Evolutionary conservation across 2,888 invertebrate genomes (phyloP), one percentile per base, ranked within the genome.

Genomic region (Bellardia pandia): DNA sequence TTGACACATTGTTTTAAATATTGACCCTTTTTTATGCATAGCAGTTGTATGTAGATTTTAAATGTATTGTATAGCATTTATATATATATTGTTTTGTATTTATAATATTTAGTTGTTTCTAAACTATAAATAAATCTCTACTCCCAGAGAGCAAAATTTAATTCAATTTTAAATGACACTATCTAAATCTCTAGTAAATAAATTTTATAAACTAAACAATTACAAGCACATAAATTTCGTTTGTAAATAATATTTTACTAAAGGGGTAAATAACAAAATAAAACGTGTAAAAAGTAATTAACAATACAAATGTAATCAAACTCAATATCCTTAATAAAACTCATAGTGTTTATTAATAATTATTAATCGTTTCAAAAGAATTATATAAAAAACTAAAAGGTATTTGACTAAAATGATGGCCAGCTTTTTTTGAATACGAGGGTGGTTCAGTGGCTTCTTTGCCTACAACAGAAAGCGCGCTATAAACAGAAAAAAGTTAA

Each of bases 81-180:
- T 76, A 51, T 66, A 68, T 86, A 4, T 60, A 56, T 66, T 42
- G 40, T 64, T 76, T 76, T 58, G 16, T 64, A 14, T 56, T 66
- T 74, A 40, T 62, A 62, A 23, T 64, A 77, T 83, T 83, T 62
- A 77, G 71, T 77, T 83, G 45, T 62, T 62, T 77, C 62, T 83
- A 83, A 83, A 64, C 62, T 62, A 71, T 60, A 75, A 53, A 85
- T 85, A 85, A 85, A 85, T 85, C 79, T 56, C 53, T 85, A 30
- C 8, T 23, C 68, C 45, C 56, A 58, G 40, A 51, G 40, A 72
- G 72, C n/a, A 62, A 56, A 77, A 87, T 85, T 82, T 71, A 87
- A 87, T 87, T 87, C 81, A 87, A 87, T 85, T 87, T 81, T 74
- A 81, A 71, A 68, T 87, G 87, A 75, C 81, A 87, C 74, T 69